Conservation (phyloP, 2,797 vertebrate genomes). For the Lacerta agilis region DNA sequence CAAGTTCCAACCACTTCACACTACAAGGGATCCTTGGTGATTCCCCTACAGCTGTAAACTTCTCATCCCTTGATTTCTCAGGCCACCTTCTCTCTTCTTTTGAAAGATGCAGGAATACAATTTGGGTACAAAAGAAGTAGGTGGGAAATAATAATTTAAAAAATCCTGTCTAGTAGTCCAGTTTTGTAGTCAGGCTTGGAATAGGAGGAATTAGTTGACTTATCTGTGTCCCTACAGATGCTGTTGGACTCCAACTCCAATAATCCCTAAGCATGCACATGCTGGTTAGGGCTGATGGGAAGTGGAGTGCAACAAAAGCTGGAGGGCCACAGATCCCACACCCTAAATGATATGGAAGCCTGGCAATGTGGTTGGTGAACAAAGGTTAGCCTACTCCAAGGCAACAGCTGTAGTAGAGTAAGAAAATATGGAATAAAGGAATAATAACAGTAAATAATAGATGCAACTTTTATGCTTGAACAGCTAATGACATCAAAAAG, state of each 20-base stretch:
- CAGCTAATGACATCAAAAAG: constrained; percentile 5
- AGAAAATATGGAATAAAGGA: constrained; percentile 22
- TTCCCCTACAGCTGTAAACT: not conserved
- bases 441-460: not conserved
- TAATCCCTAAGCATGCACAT: not conserved
- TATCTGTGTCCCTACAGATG: not conserved
- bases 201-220: not conserved
- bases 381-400: not conserved
- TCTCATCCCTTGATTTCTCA: not conserved
- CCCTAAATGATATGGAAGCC: no score
- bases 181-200: not conserved
- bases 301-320: not conserved
- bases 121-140: not conserved
- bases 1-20: not conserved
- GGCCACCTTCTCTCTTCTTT: not conserved
- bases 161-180: not conserved
- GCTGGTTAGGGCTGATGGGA: not conserved
- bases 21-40: not conserved
- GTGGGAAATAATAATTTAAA: not conserved
- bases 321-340: not conserved
- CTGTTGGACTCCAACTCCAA: not conserved
- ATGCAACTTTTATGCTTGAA: constrained; percentile 14
- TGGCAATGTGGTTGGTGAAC: not conserved
- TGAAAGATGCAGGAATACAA: no score
- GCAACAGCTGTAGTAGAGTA: not conserved